A percentile compares a stretch with the other conserved stretches of the same genome.
Conservation (phyloP, 2,797 vertebrate genomes). For the Arremon brunneinucha region DNA sequence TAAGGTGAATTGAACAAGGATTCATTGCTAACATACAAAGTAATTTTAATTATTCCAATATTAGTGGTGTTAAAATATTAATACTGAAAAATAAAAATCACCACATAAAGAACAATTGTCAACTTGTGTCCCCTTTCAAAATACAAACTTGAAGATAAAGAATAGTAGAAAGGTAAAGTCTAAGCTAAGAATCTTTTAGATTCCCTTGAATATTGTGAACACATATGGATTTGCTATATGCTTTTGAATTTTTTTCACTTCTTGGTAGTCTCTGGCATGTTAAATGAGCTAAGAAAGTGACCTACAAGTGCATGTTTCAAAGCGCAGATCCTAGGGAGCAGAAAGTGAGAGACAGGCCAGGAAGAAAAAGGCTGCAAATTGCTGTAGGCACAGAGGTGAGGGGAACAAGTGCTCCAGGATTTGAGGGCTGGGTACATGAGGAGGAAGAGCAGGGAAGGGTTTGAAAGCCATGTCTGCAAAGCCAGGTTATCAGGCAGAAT, state of each 20-base stretch:
- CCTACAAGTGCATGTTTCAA: background rate
- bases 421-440: accelerated
- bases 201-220: background rate
- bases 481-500: background rate
- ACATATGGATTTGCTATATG: background rate
- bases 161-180: background rate
- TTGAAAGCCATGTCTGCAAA: background rate
- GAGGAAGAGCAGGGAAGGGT: background rate
- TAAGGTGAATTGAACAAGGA: background rate
- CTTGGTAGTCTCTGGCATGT: background rate
- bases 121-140: background rate
- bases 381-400: background rate
- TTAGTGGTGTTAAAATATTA: background rate
- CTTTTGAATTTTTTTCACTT: background rate
- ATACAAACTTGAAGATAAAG: background rate
- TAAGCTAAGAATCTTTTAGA: background rate
- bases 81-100: background rate
- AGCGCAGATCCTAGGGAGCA: background rate
- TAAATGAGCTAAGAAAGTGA: background rate
- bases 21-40: background rate
- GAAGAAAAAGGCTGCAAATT: background rate
- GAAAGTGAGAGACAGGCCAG: background rate
- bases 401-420: background rate
- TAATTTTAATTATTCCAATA: background rate
- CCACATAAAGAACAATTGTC: background rate